A percentile compares a stretch with the other conserved stretches of the same genome.
Conservation (phyloP, 2,113 vertebrate species). For the Nothoprocta pentlandii region DNA sequence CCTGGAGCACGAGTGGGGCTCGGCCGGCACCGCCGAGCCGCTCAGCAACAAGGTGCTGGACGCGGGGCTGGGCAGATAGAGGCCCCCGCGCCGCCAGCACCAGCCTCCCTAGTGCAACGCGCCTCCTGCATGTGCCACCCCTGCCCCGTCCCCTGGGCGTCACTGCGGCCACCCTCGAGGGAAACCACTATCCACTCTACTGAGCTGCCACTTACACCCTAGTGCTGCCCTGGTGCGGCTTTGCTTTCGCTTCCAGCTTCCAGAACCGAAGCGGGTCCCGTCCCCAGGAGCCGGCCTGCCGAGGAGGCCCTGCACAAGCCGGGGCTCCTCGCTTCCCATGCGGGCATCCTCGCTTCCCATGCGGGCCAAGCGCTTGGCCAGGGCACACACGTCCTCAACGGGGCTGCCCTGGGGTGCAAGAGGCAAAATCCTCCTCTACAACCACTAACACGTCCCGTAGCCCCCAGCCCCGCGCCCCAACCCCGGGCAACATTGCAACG, state of each 20-base stretch:
- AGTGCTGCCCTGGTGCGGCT: background rate
- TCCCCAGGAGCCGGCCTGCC: background rate
- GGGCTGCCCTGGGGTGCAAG: no score
- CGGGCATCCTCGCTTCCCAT: background rate
- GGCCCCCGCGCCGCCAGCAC: rapidly evolving
- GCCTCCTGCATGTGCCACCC: conserved; percentile 30
- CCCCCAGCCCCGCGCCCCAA: background rate
- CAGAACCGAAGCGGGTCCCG: rapidly evolving
- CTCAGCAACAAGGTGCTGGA: conserved; percentile 40
- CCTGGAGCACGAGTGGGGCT: conserved; percentile 78
- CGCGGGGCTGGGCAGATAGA: background rate
- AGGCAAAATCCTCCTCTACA: background rate
- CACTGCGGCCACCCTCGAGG: conserved; percentile 63
- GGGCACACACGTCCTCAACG: background rate
- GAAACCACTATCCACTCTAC: conserved; percentile 79
- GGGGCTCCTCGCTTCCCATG: background rate
- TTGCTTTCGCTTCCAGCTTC: conserved; percentile 33
- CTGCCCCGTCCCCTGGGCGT: background rate
- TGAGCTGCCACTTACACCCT: conserved; percentile 24
- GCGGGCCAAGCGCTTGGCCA: background rate
- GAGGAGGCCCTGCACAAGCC: background rate
- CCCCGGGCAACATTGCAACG: background rate
- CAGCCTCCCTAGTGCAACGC: background rate
- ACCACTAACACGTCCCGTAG: conserved; percentile 66
- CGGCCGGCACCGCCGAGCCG: conserved; percentile 55